phyloP scores from a whole-genome alignment of 2,888 invertebrate species.

The Mellilla xanthometata region DNA sequence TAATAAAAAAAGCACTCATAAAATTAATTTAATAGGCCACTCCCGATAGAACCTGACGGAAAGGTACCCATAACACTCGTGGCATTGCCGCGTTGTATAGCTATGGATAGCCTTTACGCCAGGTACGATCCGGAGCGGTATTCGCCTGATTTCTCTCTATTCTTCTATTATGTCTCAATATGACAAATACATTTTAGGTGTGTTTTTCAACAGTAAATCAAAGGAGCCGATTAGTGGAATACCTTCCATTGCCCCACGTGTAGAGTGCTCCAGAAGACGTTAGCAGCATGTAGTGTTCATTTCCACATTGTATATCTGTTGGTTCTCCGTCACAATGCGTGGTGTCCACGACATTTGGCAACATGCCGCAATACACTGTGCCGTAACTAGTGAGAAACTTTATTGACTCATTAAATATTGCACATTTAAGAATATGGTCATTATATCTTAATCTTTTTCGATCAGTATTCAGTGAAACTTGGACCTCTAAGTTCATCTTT shows the following conservation, averaged over 20 bases:
- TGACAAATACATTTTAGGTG: no score
- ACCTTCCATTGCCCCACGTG: conserved; percentile 93
- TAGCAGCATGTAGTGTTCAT: conserved; percentile 90
- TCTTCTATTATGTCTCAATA: no score
- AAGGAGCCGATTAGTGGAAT: no score
- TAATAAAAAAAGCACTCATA: no score
- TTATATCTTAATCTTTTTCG: conserved; percentile 42
- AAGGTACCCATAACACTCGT: no score
- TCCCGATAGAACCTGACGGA: no score
- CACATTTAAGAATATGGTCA: conserved; percentile 44
- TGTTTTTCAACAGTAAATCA: no score
- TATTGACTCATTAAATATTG: conserved; percentile 45
- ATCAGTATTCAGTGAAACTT: conserved; percentile 38
- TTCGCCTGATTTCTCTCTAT: no score
- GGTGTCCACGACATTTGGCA: conserved; percentile 84
- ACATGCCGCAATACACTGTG: conserved; percentile 77
- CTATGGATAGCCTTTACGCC: no score
- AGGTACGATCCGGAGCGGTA: no score
- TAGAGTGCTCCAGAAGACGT: conserved; percentile 88
- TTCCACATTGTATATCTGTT: conserved; percentile 87
- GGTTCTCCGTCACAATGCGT: conserved; percentile 76
- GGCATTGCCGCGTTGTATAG: no score
- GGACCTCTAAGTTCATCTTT: conserved; percentile 43
- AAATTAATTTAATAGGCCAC: no score
- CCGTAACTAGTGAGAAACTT: conserved; percentile 55